Base-by-base conservation (phyloP, 92 coral and sea anemone species). In the Phymanthus crucifer region DNA sequence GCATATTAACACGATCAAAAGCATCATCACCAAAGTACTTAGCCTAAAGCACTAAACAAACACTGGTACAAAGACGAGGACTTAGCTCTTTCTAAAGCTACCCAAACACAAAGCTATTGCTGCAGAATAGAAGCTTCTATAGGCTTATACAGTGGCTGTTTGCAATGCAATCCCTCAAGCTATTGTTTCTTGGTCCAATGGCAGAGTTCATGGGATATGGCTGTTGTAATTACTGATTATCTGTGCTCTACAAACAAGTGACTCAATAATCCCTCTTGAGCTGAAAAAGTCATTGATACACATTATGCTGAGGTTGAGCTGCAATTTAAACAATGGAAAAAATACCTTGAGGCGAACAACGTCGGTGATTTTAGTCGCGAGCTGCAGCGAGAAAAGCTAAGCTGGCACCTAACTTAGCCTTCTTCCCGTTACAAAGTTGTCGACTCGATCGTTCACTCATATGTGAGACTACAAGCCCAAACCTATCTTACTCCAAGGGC, bases 1-100 rank as follows among this genome's bases (percentile, higher is more conserved):
- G 34, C 68, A 61, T 29, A 61, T 24, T 27, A 61, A 11, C 33
- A 54, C 29, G 26, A n/a, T 61, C 34, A 61, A 61, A 29, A 61
- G 68, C 68, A 24, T 61, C 68, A 29, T 29, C 29, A 61, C 68
- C 68, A 24, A 61, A 61, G 32, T 61, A 61, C 34, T 61, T 61
- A 27, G 68, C 68, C 68, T 61, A 3, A 18, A 61, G 68, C 68
- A 27, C 4, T 61, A 24, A 3, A 29, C 68, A 61, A 61, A 61
- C 68, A 61, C 68, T 61, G 32, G 34, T 26, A 27, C 68, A 61
- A 61, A 61, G 34, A 54, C 27, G 11, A 54, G 14, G 64, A 54
- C 4, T 54, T 54, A 54, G 31, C 27, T 29, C 23, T 29, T 54
- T 61, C 68, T 26, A 61, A 61, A 61, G 68, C 32, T 24, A 26